A percentile compares a stretch with the other conserved stretches of the same genome.
Conservation (phyloP, 2,888 invertebrate species). For the Dusona sp. region DNA sequence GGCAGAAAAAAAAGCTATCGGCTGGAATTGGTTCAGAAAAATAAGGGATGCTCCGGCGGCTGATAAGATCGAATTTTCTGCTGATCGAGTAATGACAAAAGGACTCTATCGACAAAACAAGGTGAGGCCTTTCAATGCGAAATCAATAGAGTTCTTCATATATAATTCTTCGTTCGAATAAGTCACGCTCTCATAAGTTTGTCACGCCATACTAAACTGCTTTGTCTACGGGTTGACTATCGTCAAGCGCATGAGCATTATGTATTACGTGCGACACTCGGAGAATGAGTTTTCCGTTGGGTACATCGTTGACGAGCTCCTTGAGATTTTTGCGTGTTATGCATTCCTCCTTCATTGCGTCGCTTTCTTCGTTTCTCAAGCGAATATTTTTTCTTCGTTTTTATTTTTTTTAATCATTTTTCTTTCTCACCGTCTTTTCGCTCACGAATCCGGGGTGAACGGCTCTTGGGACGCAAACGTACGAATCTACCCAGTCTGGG, state of each 20-base stretch:
- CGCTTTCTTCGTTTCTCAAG: slow-evolving; percentile 18
- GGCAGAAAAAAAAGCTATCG: neutral
- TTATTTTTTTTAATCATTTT: slow-evolving; percentile 40
- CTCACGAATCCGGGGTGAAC: slow-evolving; percentile 16
- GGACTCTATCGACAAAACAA: slow-evolving; percentile 3
- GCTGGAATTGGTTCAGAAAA: neutral
- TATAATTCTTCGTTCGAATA: neutral
- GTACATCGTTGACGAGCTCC: slow-evolving; percentile 36
- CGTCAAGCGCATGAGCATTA: neutral
- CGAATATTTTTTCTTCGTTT: slow-evolving; percentile 5
- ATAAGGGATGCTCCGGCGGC: neutral
- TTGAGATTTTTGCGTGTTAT: slow-evolving; percentile 35
- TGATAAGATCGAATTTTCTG: slow-evolving; percentile 23
- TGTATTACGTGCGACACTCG: slow-evolving; percentile 4
- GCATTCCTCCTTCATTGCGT: slow-evolving; percentile 25
- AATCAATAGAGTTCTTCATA: neutral
- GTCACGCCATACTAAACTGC: neutral
- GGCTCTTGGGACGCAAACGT: slow-evolving; percentile 12
- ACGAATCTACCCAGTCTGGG: slow-evolving; percentile 35
- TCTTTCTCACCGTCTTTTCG: slow-evolving; percentile 32
- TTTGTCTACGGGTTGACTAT: slow-evolving; percentile 27
- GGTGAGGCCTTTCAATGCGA: slow-evolving; percentile 1
- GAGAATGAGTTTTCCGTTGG: slow-evolving; percentile 40
- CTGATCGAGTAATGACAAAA: slow-evolving; percentile 17
- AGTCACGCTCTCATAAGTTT: neutral